Evolutionary conservation across 30 jellyfish, hydroid and myxozoan species (phyloP).

Genomic region (Aurelia sp.): DNA sequence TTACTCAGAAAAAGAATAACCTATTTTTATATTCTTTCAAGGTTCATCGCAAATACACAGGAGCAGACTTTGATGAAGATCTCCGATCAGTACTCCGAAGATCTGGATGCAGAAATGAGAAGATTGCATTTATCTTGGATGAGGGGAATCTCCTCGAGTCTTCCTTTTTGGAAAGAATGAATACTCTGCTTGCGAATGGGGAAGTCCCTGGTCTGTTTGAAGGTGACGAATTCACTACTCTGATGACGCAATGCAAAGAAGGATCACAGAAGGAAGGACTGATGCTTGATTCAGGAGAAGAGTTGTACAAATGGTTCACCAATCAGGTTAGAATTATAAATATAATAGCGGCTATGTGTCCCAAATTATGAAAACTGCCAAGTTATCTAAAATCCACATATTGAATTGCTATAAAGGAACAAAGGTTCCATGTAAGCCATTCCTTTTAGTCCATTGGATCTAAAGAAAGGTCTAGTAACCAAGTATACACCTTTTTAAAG

Average conservation of each 20-base stretch:
- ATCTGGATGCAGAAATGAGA: conserved; percentile 96
- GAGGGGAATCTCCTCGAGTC: conserved; percentile 97
- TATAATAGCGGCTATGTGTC: too few species aligned
- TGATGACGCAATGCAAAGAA: conserved; percentile 99
- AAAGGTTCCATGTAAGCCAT: too few species aligned
- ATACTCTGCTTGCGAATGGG: conserved; percentile 98
- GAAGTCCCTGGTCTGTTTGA: conserved; percentile 99
- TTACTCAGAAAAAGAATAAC: neutral
- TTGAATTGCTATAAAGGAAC: too few species aligned
- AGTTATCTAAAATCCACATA: too few species aligned
- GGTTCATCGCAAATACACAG: conserved; percentile 99
- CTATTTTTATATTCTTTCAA: neutral
- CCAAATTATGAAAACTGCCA: too few species aligned
- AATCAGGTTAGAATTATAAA: conserved; percentile 62
- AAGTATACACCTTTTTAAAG: too few species aligned
- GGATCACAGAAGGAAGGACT: conserved; percentile 98
- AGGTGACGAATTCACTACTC: conserved; percentile 96
- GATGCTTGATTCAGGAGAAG: conserved; percentile 99
- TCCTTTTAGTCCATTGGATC: too few species aligned
- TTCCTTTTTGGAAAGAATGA: conserved; percentile 96
- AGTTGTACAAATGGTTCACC: conserved; percentile 98
- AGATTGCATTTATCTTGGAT: conserved; percentile 98
- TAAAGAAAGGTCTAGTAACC: too few species aligned
- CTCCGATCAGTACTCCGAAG: conserved; percentile 89
- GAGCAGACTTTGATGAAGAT: conserved; percentile 98